These are phyloP conservation scores for Ophiothrix spiculata DNA, from an alignment of 35 echinoderm and acorn worm genomes.

Conservation along the genomic window DNA sequence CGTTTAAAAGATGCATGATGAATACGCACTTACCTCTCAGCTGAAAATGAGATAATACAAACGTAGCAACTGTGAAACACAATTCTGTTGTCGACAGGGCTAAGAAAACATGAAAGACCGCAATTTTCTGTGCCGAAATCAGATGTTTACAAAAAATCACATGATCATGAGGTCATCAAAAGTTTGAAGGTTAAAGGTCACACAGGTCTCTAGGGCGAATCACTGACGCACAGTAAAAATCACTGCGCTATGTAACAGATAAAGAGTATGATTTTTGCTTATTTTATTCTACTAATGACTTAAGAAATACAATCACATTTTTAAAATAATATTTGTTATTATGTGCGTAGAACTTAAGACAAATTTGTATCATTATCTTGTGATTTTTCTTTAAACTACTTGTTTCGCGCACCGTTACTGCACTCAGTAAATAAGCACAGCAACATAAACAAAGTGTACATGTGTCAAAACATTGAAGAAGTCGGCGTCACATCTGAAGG, in stretches of 20 bases:
- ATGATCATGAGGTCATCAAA: neutral
- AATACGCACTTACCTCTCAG: no score
- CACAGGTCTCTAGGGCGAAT: neutral
- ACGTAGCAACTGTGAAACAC: no score
- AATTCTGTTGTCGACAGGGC: no score
- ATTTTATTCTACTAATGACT: neutral
- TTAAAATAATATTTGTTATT: neutral
- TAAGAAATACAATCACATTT: neutral
- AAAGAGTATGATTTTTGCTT: neutral
- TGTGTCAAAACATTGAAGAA: no score
- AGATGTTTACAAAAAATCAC: neutral
- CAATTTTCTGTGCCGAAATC: no score
- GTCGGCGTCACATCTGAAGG: no score
- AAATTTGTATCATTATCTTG: no score
- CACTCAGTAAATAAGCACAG: neutral
- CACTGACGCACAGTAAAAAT: neutral
- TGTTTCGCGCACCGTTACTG: neutral
- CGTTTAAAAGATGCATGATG: no score
- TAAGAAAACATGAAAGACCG: no score
- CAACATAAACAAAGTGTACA: neutral
- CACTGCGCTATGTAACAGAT: no score
- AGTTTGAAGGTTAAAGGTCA: neutral
- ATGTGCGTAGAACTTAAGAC: no score
- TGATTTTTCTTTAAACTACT: neutral
- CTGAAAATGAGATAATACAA: no score